Evolutionary conservation across 2,888 invertebrate genomes (phyloP), one percentile per base, ranked within the genome.

Genomic region (Meandrusa payeni): DNA sequence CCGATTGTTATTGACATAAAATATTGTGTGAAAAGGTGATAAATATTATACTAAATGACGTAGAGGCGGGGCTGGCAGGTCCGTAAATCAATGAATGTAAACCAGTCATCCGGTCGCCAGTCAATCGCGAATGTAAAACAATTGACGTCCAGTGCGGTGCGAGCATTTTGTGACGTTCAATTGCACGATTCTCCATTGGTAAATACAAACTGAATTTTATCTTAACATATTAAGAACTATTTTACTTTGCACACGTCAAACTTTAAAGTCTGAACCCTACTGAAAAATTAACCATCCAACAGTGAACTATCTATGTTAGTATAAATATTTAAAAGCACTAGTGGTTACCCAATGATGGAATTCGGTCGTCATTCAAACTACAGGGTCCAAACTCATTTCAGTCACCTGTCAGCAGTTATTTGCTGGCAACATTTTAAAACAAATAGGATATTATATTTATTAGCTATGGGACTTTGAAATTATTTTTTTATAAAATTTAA

Each of bases 51-150:
- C 5, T 15, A 9, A 31, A 19, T 9, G 2, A n/a, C 5, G 31
- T 31, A 31, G 31, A 3, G 6, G 19, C 6, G 3, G n/a, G 11
- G 11, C 17, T 10, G 11, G 5, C 19, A n/a, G 19, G 7, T 19
- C 19, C 26, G 19, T 37, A 27, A 19, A 27, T 27, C 17, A 13
- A 33, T 24, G 24, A 26, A 37, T 27, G 27, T 27, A 27, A 37
- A 37, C 37, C 27, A 19, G 11, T 26, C 37, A 27, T 37, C 37
- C 27, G 37, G 37, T 27, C 11, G 27, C 19, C 27, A 26, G 7
- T 27, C 19, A 37, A 37, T 37, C 27, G 27, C 27, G 37, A 26
- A 37, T 37, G 19, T 37, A 37, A 37, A 37, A 37, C 37, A 37
- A 37, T 37, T 27, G 37, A 10, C 19, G 24, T 37, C 37, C 17